Evolutionary conservation across 1,140 invertebrate genomes (phyloP).

Genomic region (Meteorus sp.): DNA sequence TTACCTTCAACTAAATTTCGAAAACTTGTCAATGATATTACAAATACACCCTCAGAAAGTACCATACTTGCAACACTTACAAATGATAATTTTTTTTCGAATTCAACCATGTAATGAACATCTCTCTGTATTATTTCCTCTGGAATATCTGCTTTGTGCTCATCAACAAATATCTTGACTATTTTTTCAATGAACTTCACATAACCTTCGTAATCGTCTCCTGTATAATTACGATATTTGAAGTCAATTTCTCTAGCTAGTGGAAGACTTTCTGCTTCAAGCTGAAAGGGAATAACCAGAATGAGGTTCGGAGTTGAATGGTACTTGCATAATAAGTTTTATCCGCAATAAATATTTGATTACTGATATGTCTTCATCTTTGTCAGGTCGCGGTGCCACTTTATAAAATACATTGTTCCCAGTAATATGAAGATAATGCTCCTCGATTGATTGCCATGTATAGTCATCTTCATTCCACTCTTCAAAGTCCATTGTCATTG

Average conservation of each 20-base stretch:
- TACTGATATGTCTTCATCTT: not conserved
- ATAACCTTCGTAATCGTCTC: slow-evolving; percentile 5
- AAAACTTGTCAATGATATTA: too few species aligned
- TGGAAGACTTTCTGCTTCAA: not conserved
- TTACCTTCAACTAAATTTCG: not conserved
- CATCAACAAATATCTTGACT: slow-evolving; percentile 13
- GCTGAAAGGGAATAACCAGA: too few species aligned
- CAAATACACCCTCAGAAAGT: too few species aligned
- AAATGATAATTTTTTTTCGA: slow-evolving; percentile 20
- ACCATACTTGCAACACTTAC: too few species aligned
- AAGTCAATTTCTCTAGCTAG: not conserved
- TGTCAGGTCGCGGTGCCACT: not conserved
- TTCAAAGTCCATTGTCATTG: slow-evolving; percentile 33
- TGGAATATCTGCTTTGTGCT: slow-evolving; percentile 16
- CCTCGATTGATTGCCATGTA: slow-evolving; percentile 38
- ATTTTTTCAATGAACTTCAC: slow-evolving; percentile 4
- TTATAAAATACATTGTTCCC: slow-evolving; percentile 27
- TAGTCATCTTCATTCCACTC: slow-evolving; percentile 34
- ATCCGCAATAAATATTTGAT: too few species aligned
- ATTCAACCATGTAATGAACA: slow-evolving; percentile 20
- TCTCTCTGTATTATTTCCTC: slow-evolving; percentile 15
- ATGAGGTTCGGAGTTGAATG: too few species aligned
- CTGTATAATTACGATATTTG: slow-evolving; percentile 26
- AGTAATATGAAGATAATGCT: slow-evolving; percentile 29
- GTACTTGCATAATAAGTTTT: too few species aligned